Evolutionary conservation across 2,113 vertebrate species (phyloP).

Genomic region (Salvelinus sp.): DNA sequence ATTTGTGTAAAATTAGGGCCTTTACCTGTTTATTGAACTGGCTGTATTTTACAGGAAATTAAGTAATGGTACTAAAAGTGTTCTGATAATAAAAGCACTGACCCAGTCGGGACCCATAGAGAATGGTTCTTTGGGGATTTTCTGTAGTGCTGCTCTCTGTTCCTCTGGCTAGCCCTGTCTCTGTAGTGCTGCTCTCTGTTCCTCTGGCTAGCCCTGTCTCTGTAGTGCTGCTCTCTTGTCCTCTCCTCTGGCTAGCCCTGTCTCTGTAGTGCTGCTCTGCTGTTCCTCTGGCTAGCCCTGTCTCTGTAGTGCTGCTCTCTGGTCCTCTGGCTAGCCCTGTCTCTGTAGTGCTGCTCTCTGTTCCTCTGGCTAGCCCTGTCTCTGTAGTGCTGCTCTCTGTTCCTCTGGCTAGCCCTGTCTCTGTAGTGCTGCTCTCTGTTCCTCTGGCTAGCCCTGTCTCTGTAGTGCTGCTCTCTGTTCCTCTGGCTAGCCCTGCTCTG

Average conservation of each 20-base stretch:
- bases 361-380: background rate
- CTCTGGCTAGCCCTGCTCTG: background rate
- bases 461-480: conserved; percentile 9
- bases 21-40: conserved; percentile 44
- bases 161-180: conserved; percentile 20
- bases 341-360: conserved; percentile 14
- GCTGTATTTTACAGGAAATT: conserved; percentile 49
- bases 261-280: conserved; percentile 15
- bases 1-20: conserved; percentile 23
- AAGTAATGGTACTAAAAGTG: conserved; percentile 51
- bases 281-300: background rate
- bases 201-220: conserved; percentile 18
- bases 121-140: background rate
- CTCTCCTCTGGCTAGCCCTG: background rate
- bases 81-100: conserved; percentile 47
- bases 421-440: conserved; percentile 13
- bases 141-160: conserved; percentile 14
- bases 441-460: background rate
- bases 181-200: background rate
- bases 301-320: conserved; percentile 13
- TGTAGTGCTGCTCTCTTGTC: background rate
- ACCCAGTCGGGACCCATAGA: conserved; percentile 29
- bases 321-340: background rate
- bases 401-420: background rate
- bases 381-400: conserved; percentile 14